Conservation (phyloP, 2,888 invertebrate species). For the Epiblema foenella region DNA sequence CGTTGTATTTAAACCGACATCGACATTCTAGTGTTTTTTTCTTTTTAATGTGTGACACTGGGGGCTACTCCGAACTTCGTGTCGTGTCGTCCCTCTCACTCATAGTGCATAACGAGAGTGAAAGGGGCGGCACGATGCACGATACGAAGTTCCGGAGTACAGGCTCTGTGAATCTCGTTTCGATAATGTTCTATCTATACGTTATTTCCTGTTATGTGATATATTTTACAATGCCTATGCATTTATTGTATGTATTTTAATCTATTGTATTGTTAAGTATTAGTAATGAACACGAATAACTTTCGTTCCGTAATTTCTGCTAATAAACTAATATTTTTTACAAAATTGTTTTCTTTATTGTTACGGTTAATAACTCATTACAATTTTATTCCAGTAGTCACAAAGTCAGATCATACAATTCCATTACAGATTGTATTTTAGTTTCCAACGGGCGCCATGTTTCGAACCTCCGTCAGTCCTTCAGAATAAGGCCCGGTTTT, state of each 20-base stretch:
- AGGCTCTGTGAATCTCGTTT: slow-evolving; percentile 18
- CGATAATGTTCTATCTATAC: slow-evolving; percentile 5
- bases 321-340: slow-evolving; percentile 29
- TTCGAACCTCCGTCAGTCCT: too few relatives aligned
- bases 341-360: background rate
- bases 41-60: slow-evolving; percentile 6
- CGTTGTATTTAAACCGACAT: slow-evolving; percentile 36
- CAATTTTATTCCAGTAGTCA: too few relatives aligned
- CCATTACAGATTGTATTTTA: too few relatives aligned
- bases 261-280: slow-evolving; percentile 20
- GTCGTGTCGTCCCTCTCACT: too few relatives aligned
- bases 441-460: too few relatives aligned
- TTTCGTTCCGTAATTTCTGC: slow-evolving; percentile 11
- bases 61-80: too few relatives aligned
- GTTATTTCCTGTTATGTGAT: slow-evolving; percentile 36
- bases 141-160: too few relatives aligned
- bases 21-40: background rate
- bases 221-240: slow-evolving; percentile 9
- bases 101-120: too few relatives aligned
- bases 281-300: slow-evolving; percentile 26
- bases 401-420: too few relatives aligned
- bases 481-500: too few relatives aligned
- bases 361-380: too few relatives aligned
- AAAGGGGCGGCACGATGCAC: too few relatives aligned
- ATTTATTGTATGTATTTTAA: slow-evolving; percentile 24